phyloP scores from a whole-genome alignment of 2,797 vertebrate species.

The Lagorchestes hirsutus region DNA sequence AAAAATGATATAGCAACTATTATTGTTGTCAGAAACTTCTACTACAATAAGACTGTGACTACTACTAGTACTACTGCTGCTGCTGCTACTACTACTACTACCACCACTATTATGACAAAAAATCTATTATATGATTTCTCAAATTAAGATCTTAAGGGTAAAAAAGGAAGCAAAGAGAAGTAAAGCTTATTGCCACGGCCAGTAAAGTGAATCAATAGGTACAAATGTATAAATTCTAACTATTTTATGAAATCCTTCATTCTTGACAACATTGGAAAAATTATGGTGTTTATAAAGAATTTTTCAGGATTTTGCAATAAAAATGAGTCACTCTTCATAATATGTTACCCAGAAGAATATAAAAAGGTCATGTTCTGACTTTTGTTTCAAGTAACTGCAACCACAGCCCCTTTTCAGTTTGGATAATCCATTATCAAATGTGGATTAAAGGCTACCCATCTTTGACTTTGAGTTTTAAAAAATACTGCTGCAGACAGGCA shows the following conservation, averaged over 20 bases:
- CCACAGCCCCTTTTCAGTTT: constrained; percentile 6
- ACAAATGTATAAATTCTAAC: neutral
- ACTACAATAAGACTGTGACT: too few species aligned
- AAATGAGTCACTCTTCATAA: constrained; percentile 4
- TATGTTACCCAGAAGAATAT: constrained; percentile 9
- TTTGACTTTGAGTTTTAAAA: neutral
- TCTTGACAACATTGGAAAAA: constrained; percentile 28
- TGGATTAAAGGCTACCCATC: constrained; percentile 4
- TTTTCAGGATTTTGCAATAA: constrained; percentile 12
- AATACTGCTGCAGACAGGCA: neutral
- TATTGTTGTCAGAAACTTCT: too few species aligned
- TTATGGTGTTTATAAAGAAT: neutral
- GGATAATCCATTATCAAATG: neutral
- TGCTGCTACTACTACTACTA: too few species aligned
- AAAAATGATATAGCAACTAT: neutral
- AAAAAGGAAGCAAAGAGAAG: neutral
- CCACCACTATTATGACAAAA: neutral
- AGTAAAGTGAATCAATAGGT: neutral
- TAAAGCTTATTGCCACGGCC: neutral
- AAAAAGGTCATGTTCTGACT: neutral
- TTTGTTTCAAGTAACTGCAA: neutral
- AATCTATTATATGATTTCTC: neutral
- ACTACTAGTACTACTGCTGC: neutral
- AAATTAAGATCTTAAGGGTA: constrained; percentile 20
- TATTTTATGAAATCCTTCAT: neutral